Evolutionary conservation across 2,113 vertebrate species (phyloP).

Genomic region (Plestiodon gilberti): DNA sequence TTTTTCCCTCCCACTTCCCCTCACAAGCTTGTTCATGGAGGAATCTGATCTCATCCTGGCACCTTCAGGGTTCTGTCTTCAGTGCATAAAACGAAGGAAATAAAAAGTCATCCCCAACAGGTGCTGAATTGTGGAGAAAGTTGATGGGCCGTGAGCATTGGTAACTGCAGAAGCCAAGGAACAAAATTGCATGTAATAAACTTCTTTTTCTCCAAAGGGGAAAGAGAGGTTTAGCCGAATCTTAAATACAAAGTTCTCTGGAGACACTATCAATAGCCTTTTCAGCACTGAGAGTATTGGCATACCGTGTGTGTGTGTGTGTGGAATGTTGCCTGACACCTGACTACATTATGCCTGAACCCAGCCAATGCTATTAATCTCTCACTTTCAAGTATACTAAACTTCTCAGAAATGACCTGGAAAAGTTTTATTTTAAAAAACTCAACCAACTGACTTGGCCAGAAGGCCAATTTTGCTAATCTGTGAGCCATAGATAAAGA

Average conservation of each 20-base stretch:
- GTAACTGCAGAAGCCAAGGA: conserved; percentile 18
- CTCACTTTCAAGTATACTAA: conserved; percentile 4
- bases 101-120: background rate
- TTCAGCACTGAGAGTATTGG: background rate
- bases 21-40: background rate
- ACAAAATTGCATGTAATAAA: background rate
- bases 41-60: background rate
- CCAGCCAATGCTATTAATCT: background rate
- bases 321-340: conserved; percentile 8
- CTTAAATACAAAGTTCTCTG: background rate
- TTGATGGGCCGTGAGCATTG: conserved; percentile 4
- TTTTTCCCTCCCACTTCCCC: background rate
- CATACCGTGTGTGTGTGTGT: background rate
- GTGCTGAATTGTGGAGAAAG: background rate
- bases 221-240: conserved; percentile 1
- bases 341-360: background rate
- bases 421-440: background rate
- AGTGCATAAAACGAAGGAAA: background rate
- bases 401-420: conserved; percentile 4
- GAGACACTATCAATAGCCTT: background rate
- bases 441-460: background rate
- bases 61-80: background rate
- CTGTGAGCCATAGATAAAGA: background rate
- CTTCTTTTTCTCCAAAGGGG: background rate
- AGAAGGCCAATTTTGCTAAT: background rate